phyloP scores from a whole-genome alignment of 2,888 invertebrate species.

The Xylophagus ater region DNA sequence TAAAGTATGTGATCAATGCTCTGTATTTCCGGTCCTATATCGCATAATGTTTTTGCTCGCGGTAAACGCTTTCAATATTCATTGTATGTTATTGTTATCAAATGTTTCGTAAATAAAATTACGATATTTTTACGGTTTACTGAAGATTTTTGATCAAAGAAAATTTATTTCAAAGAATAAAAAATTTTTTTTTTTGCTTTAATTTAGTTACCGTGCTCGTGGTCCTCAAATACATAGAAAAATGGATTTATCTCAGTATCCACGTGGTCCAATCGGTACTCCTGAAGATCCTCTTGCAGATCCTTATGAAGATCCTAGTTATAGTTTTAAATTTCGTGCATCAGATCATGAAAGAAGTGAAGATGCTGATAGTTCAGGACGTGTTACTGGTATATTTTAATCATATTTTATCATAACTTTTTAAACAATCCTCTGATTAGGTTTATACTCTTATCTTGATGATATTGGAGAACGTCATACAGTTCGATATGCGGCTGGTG shows the following conservation, averaged over 20 bases:
- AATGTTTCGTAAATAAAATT: too few species aligned
- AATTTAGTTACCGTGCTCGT: slow-evolving; percentile 53
- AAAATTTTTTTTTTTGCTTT: neutral
- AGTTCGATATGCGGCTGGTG: slow-evolving; percentile 64
- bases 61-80: slow-evolving; percentile 7
- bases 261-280: slow-evolving; percentile 52
- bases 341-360: slow-evolving; percentile 57
- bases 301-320: slow-evolving; percentile 67
- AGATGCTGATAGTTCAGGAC: slow-evolving; percentile 49
- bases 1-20: slow-evolving; percentile 19
- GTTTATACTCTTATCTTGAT: slow-evolving; percentile 59
- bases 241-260: slow-evolving; percentile 58
- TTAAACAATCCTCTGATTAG: slow-evolving; percentile 29
- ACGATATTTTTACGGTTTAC: too few species aligned
- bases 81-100: slow-evolving; percentile 4
- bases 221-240: slow-evolving; percentile 64
- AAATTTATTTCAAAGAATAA: too few species aligned
- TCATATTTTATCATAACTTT: neutral
- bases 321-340: slow-evolving; percentile 56
- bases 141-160: neutral
- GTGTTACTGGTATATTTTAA: slow-evolving; percentile 44
- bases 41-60: too few species aligned
- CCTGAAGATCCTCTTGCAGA: slow-evolving; percentile 63
- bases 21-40: slow-evolving; percentile 20
- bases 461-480: slow-evolving; percentile 66